Evolutionary conservation across 2,888 invertebrate species (phyloP), one percentile per base, ranked within the genome.

Genomic region (Globia sparganii): DNA sequence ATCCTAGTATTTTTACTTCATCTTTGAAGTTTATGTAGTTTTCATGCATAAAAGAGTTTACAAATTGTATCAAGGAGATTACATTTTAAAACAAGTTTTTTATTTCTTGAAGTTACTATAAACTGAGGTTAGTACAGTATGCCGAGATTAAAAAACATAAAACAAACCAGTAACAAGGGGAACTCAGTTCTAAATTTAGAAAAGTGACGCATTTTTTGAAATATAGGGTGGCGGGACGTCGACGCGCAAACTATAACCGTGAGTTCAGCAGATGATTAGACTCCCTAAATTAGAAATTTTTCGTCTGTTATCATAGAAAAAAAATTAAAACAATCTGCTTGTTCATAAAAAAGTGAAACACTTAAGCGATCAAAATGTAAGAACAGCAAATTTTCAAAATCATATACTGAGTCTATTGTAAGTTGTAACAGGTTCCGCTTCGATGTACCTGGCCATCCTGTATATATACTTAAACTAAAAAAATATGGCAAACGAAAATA

Each of bases 81-180:
- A 43, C 18, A 34, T 62, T 77, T 28, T 4, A 34, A 40, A 43
- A 59, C 31, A 31, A 75, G 59, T 76, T 75, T 21, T 64, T 77
- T 34, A 53, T 77, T 34, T 43, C 40, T 4, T 34, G 21, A 49
- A 28, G 15, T 0, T 18, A 46, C 31, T 31, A 31, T 76, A 49
- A 49, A 49, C 9, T 40, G n/a, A 37, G 37, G 28, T 25, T 58
- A 75, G n/a, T 43, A 37, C 11, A 64, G 25, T 5, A 37, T 4
- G 56, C 43, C 56, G n/a, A 53, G 49, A 43, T 53, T 62, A 31
- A 61, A 37, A 31, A 61, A 77, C 31, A 53, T 40, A 62, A 76
- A 75, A 62, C 15, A 28, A 64, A 25, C 53, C 43, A 53, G 40
- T 77, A 13, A 8, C 6, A 15, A 21, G n/a, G 31, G n/a, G n/a